Base-by-base conservation (phyloP, 2,888 invertebrate species). In the Drosophila lutescens region DNA sequence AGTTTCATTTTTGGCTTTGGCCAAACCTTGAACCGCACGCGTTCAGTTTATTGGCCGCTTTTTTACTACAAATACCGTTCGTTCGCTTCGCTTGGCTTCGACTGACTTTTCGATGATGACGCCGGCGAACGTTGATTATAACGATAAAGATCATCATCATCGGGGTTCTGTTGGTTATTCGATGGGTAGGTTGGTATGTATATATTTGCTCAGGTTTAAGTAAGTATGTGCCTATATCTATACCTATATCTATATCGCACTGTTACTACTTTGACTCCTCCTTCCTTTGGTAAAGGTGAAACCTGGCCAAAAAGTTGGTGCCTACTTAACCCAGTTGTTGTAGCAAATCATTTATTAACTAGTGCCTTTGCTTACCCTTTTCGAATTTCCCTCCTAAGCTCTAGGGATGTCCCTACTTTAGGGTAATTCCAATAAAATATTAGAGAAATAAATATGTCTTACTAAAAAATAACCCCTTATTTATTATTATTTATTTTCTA, bases 1-100 rank as follows among this genome's bases (percentile, higher is more conserved):
- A 88, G 86, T 89, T 87, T 87, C 80, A 63, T 88, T 86, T 66
- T 87, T 86, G 86, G 80, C 80, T 86, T 85, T 86, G 80, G 89
- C 88, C 84, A 90, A 89, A 89, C 90, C 89, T 89, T 89, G 89
- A 89, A 89, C 89, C 89, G 90, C 75, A 80, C 82, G 83, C 79
- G 80, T 78, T 84, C 79, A 90, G 89, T 89, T 89, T 89, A 90
- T 89, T 89, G 89, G 90, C 89, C 90, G 90, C 85, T 86, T 85
- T 46, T 89, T 90, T 89, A 89, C 89, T 90, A 89, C 89, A 86
- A 89, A 90, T 90, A 89, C 89, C 89, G 89, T 89, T 90, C 74
- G 74, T 68, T 69, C 68, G 68, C 69, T 60, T 43, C 54, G 69
- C 70, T 71, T 65, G 66, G 47, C 67, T 53, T 71, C 55, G 73